Base-by-base conservation (phyloP, 2,888 invertebrate genomes). In the Drosophila borealis region DNA sequence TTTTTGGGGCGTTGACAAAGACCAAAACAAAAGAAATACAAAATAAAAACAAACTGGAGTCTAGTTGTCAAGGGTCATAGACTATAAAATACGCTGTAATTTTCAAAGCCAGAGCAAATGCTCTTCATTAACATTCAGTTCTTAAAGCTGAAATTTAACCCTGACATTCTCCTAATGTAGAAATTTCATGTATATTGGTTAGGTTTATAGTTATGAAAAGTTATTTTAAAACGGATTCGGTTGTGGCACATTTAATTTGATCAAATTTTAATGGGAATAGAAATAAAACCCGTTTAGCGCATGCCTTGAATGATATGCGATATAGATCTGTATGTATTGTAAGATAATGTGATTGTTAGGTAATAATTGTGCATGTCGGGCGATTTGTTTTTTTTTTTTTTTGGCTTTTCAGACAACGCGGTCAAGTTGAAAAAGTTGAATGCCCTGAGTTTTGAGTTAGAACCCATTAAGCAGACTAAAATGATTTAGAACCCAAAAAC, bases 401-500 rank as follows among this genome's bases (percentile, higher is more conserved):
- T 10, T 33, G 25, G 5, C 51, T 14, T 17, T 54, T 57, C 49
- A 13, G 59, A 53, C 19, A 42, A 36, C 6, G 61, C 51, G 72
- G 48, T 62, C 55, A 67, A 61, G 73, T 29, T 56, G 13, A 48
- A 42, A 57, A 85, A 81, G 88, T 88, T 88, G 86, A 83, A 88
- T 81, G 83, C 78, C 88, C 83, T 64, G 65, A 66, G 64, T 8
- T 29, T 48, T 33, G 13, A 48, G 41, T 51, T 61, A 70, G 80
- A 70, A 37, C 13, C 34, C 65, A 70, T 77, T 70, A 72, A 56
- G 61, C 73, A 69, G 46, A 42, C 64, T 57, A 45, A 70, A 66
- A 59, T 74, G 88, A 85, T 68, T 85, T 77, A 83, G 88, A 84
- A 84, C 77, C 46, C 54, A 36, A 46, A 49, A 64, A 54, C 70